Conservation (phyloP, 2,113 vertebrate genomes). For the Syngnathus scovelli region DNA sequence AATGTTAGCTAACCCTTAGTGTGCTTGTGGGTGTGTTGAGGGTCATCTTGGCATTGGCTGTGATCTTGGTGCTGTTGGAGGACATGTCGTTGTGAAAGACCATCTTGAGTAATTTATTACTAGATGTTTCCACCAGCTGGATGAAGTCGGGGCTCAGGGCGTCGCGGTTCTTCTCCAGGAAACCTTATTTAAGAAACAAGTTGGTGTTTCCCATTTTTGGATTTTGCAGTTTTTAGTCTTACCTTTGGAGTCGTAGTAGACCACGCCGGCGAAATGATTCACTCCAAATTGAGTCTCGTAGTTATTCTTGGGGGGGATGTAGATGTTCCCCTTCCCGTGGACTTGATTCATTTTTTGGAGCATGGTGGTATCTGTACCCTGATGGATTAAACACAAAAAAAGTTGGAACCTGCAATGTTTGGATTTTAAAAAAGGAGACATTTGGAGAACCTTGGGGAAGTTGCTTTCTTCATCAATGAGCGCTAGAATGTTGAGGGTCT, state of each 20-base stretch:
- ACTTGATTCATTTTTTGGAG: slow-evolving; percentile 80
- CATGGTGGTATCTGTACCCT: slow-evolving; percentile 91
- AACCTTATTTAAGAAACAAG: slow-evolving; percentile 67
- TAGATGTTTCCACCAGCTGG: slow-evolving; percentile 78
- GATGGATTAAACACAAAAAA: slow-evolving; percentile 8
- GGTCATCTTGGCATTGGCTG: slow-evolving; percentile 50
- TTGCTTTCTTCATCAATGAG: slow-evolving; percentile 94
- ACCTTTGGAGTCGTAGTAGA: slow-evolving; percentile 89
- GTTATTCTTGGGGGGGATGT: slow-evolving; percentile 80
- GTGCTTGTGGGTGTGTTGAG: slow-evolving; percentile 50
- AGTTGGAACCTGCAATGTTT: neutral
- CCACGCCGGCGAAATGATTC: slow-evolving; percentile 86
- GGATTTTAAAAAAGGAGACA: neutral
- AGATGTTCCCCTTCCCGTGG: slow-evolving; percentile 78
- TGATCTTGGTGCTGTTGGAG: slow-evolving; percentile 36
- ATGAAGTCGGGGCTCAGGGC: slow-evolving; percentile 81
- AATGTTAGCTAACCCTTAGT: slow-evolving; percentile 45
- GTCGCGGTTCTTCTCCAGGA: slow-evolving; percentile 95
- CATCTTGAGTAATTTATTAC: slow-evolving; percentile 83
- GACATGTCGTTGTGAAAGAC: slow-evolving; percentile 73
- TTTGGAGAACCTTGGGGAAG: slow-evolving; percentile 82
- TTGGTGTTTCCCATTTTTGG: neutral
- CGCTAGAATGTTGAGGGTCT: slow-evolving; percentile 85
- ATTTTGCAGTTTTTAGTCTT: neutral
- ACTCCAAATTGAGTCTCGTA: slow-evolving; percentile 86